These are phyloP conservation scores for Panonychus citri DNA, from an alignment of 1,140 invertebrate species.

Conservation along the genomic window DNA sequence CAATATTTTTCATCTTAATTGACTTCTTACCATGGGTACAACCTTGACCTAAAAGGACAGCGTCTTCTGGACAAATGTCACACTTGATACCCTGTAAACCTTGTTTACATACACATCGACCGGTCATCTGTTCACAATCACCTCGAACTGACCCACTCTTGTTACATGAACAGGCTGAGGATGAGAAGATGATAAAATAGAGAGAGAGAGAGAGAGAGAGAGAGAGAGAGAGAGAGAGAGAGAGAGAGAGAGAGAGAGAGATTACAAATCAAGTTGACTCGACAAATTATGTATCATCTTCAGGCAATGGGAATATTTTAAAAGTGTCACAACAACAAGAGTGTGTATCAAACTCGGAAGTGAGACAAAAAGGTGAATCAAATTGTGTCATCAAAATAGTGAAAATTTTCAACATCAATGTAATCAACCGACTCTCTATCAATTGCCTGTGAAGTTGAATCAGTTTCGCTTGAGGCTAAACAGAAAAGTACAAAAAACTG, in stretches of 20 bases:
- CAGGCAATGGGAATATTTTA: too few species aligned
- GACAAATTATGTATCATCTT: not conserved
- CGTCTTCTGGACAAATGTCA: constrained; percentile 49
- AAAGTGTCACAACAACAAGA: too few species aligned
- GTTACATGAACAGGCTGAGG: constrained; percentile 31
- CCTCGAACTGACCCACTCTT: constrained; percentile 44
- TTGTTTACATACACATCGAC: constrained; percentile 35
- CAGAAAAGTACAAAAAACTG: too few species aligned
- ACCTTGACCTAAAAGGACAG: constrained; percentile 43
- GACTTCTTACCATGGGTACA: constrained; percentile 40
- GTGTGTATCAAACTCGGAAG: too few species aligned
- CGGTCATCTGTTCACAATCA: constrained; percentile 61
- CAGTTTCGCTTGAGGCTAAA: too few species aligned
- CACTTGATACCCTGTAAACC: constrained; percentile 50
- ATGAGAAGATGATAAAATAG: not conserved
- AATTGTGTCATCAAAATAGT: too few species aligned
- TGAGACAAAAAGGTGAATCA: too few species aligned
- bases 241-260: not conserved
- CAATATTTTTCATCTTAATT: not conserved
- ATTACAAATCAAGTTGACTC: not conserved
- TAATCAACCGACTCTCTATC: too few species aligned
- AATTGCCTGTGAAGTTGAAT: too few species aligned
- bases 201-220: not conserved
- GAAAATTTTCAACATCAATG: too few species aligned
- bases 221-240: not conserved